phyloP scores from a whole-genome alignment of 2,797 vertebrate genomes.

The Balearica regulorum region DNA sequence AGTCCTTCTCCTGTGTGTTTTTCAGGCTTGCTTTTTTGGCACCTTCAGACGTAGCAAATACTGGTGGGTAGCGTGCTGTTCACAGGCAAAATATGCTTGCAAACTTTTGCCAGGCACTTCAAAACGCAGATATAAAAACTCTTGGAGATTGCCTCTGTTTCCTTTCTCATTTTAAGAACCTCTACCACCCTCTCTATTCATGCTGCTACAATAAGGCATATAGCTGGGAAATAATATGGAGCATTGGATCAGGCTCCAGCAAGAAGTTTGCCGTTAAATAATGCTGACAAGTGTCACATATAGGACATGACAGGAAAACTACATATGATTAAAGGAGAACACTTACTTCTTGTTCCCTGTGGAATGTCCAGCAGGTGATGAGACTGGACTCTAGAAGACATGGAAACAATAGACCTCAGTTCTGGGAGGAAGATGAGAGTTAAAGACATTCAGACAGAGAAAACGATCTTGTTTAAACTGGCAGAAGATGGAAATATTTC shows the following conservation, averaged over 20 bases:
- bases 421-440: background rate
- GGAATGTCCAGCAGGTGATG: background rate
- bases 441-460: background rate
- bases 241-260: background rate
- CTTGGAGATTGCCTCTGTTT: background rate
- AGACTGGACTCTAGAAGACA: background rate
- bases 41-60: background rate
- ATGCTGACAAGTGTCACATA: background rate
- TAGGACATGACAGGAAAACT: background rate
- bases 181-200: accelerated
- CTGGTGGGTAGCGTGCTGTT: slow-evolving; percentile 6
- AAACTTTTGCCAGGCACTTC: slow-evolving; percentile 4
- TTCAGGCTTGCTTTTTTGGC: slow-evolving; percentile 40
- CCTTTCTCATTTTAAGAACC: background rate
- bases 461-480: background rate
- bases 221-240: background rate
- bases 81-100: slow-evolving; percentile 1
- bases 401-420: background rate
- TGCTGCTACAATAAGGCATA: background rate
- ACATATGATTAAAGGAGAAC: background rate
- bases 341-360: background rate
- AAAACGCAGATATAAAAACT: background rate
- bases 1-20: slow-evolving; percentile 1
- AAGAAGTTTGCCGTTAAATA: background rate
- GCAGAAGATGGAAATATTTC: background rate